Evolutionary conservation across 2,797 vertebrate species (phyloP).

Genomic region (Syngnathus acus): DNA sequence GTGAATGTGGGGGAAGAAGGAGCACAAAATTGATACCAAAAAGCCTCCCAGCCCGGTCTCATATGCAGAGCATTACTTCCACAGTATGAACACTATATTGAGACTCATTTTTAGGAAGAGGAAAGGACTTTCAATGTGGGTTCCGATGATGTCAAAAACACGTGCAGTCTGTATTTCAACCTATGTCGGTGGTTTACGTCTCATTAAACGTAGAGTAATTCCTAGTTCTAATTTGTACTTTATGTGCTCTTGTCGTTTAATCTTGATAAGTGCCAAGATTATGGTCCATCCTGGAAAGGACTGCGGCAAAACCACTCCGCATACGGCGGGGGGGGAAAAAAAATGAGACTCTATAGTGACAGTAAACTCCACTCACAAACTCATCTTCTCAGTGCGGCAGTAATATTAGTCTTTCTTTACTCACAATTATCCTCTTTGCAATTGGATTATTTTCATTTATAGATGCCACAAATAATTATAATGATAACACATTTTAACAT

Average conservation of each 20-base stretch:
- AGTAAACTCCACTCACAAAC: no score
- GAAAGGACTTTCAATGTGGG: background rate
- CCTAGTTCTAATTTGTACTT: slow-evolving; percentile 3
- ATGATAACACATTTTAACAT: background rate
- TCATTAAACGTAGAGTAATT: background rate
- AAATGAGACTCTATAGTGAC: no score
- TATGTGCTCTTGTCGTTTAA: background rate
- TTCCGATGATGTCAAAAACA: background rate
- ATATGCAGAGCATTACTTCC: slow-evolving; percentile 59
- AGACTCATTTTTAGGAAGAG: background rate
- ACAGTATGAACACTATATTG: background rate
- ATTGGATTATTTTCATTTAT: background rate
- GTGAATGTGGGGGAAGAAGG: slow-evolving; percentile 50
- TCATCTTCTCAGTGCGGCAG: no score
- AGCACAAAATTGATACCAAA: slow-evolving; percentile 48
- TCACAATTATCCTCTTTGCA: no score
- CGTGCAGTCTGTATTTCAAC: background rate
- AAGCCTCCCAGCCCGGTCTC: slow-evolving; percentile 38
- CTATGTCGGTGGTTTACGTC: background rate
- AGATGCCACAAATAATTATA: background rate
- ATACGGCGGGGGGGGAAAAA: no score
- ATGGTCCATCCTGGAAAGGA: background rate
- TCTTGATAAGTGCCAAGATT: background rate
- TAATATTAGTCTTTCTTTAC: no score
- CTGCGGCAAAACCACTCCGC: background rate